These are phyloP conservation scores for Asobara japonica DNA, from an alignment of 1,140 invertebrate species.

Conservation along the genomic window DNA sequence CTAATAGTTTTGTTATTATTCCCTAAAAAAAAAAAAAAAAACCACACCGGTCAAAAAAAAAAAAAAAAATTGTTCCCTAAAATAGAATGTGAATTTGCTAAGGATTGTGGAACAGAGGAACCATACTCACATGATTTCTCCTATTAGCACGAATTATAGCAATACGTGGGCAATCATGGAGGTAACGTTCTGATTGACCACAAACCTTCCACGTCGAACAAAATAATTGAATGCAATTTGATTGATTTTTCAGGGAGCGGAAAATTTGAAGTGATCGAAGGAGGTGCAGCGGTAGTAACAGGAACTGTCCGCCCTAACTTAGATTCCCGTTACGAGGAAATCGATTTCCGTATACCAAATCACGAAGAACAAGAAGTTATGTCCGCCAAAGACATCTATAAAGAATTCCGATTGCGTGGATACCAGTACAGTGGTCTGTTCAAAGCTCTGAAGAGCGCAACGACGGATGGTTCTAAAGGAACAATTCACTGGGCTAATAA, in stretches of 20 bases:
- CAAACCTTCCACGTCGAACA: not conserved
- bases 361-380: slow-evolving; percentile 55
- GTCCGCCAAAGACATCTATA: slow-evolving; percentile 85
- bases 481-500: slow-evolving; percentile 79
- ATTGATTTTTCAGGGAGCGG: slow-evolving; percentile 51
- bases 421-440: slow-evolving; percentile 90
- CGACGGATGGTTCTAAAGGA: slow-evolving; percentile 65
- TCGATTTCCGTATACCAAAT: slow-evolving; percentile 25
- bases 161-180: too few species aligned
- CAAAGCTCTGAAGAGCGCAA: slow-evolving; percentile 70
- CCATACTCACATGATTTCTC: too few species aligned
- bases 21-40: not conserved
- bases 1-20: not conserved
- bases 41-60: too few species aligned
- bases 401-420: slow-evolving; percentile 88
- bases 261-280: slow-evolving; percentile 75
- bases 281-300: slow-evolving; percentile 79
- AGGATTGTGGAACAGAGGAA: too few species aligned
- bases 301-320: slow-evolving; percentile 72
- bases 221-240: slow-evolving; percentile 4
- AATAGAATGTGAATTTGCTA: not conserved
- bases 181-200: too few species aligned
- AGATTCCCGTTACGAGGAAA: slow-evolving; percentile 59
- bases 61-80: not conserved
- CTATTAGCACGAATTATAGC: too few species aligned